phyloP scores from a whole-genome alignment of 2,888 invertebrate genomes.

The Leptopterna dolabrata region DNA sequence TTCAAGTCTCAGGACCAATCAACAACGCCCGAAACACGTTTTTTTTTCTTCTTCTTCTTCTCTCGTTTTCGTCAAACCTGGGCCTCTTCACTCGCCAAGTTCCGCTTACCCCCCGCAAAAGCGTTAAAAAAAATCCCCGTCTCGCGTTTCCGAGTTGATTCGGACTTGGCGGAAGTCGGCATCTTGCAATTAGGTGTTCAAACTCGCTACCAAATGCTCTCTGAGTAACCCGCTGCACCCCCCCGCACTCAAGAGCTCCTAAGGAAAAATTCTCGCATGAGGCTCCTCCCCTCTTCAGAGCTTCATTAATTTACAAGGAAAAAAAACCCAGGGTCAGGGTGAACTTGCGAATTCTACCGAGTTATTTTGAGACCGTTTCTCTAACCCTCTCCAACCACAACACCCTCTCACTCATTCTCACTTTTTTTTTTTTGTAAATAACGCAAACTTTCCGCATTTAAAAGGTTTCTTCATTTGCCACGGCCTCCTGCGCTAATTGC shows the following conservation, averaged over 20 bases:
- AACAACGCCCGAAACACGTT: too few relatives aligned
- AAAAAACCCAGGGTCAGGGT: background rate
- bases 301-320: slow-evolving; percentile 14
- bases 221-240: background rate
- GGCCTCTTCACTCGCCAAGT: background rate
- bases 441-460: slow-evolving; percentile 28
- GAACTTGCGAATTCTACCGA: background rate
- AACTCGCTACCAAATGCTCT: background rate
- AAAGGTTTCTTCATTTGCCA: slow-evolving; percentile 31
- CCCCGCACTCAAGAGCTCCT: background rate
- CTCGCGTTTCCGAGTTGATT: background rate
- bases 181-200: slow-evolving; percentile 30
- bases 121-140: background rate
- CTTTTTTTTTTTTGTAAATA: background rate
- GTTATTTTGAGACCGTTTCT: slow-evolving; percentile 16
- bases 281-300: background rate
- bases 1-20: too few relatives aligned
- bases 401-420: background rate
- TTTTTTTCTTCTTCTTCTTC: too few relatives aligned
- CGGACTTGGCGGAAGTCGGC: background rate
- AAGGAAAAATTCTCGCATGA: background rate
- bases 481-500: slow-evolving; percentile 25
- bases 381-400: background rate
- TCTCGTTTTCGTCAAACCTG: too few relatives aligned
- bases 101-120: background rate